Evolutionary conservation across 2,797 vertebrate species (phyloP), one percentile per base, ranked within the genome.

Genomic region (Esox lucius): DNA sequence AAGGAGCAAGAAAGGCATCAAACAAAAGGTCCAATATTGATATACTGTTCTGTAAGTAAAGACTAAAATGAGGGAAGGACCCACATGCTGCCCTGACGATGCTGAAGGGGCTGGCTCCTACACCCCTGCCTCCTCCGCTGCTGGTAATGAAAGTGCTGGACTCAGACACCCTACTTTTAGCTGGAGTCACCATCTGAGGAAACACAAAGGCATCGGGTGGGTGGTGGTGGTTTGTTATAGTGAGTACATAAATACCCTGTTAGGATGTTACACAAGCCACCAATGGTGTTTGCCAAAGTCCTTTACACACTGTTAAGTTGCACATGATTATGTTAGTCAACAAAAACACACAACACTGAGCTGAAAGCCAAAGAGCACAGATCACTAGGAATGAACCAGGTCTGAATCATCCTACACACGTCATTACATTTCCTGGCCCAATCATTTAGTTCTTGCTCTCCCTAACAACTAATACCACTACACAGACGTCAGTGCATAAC

Each of bases 111-210:
- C 85, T 91, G 68, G 80, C 81, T 72, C 79, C 64, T 75, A 85
- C 85, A 75, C 81, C 85, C 76, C 73, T 83, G 76, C 78, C 74
- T 67, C 90, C 91, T 11, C 88, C 71, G 59, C 87, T 73, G 56
- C 88, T 90, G 78, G 90, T 83, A 80, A 97, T 85, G 75, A 90
- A 83, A 77, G 90, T 88, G 15, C 90, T 93, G 31, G 96, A 95
- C 90, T 97, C 96, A n/a, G 96, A 98, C 65, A 96, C 86, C 90
- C 94, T 98, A 78, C 75, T 94, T 87, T 80, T 96, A 74, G 19
- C 78, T 75, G 96, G 91, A 2, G 92, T 91, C 77, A 80, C 85
- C 49, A 83, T 64, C 97, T 98, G 82, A 48, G 66, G 78, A 82
- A 74, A 81, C 82, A 68, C 5, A 84, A 31, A 12, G 22, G 15